Percentiles rank a stretch among this genome's conserved stretches.
Evolutionary conservation across 1,140 invertebrate species (phyloP).

Genomic region (Pseudachorutes palmiensis): DNA sequence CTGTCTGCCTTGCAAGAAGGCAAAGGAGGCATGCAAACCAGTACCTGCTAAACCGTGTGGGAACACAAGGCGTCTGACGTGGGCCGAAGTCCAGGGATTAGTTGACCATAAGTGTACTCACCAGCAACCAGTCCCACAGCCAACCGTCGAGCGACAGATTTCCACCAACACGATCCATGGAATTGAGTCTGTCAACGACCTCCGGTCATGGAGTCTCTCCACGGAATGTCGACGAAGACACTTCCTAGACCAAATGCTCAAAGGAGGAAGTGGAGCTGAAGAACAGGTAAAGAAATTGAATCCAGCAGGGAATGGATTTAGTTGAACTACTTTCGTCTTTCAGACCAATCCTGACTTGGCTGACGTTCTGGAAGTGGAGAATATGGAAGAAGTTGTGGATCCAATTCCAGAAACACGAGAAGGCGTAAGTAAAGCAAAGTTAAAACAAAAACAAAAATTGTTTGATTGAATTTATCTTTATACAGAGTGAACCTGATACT

Average conservation of each 20-base stretch:
- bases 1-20: too few relatives aligned
- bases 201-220: conserved; percentile 26
- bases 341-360: background rate
- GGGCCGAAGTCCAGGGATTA: too few relatives aligned
- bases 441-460: too few relatives aligned
- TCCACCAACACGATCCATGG: conserved; percentile 26
- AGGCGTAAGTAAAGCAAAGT: too few relatives aligned
- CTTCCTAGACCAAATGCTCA: conserved; percentile 28
- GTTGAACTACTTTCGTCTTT: background rate
- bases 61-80: too few relatives aligned
- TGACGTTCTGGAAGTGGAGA: background rate
- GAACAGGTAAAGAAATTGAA: conserved; percentile 2
- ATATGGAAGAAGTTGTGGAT: background rate
- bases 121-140: too few relatives aligned
- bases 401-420: background rate
- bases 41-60: too few relatives aligned
- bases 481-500: background rate
- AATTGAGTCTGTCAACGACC: conserved; percentile 28
- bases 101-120: too few relatives aligned
- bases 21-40: too few relatives aligned
- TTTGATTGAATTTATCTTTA: too few relatives aligned
- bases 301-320: background rate
- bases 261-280: background rate
- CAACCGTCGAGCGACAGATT: conserved; percentile 18
- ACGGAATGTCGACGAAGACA: conserved; percentile 14